Base-by-base conservation (phyloP, 2,113 vertebrate species). In the Poeciliopsis occidentalis region DNA sequence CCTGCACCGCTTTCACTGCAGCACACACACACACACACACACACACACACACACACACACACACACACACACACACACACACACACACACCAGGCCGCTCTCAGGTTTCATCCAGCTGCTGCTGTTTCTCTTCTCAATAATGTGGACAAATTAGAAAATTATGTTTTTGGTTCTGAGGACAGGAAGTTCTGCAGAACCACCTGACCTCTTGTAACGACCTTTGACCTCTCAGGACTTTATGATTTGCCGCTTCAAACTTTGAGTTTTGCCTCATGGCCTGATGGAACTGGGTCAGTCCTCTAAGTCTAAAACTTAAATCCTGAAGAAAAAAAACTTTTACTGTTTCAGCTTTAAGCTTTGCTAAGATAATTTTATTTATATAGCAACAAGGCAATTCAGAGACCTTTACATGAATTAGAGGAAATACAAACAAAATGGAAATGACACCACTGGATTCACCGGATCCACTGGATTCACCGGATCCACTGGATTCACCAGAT, bases 91-190 rank as follows among this genome's bases (percentile, higher is more conserved):
- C 6, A 31, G 57, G 31, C 51, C 51, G 11, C 2, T 24, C 78
- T 91, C 85, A 17, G 83, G 79, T 91, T 91, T 83, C 89, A 1
- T 69, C 69, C 88, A 87, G 87, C 85, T 87, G 89, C 87, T 71
- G 81, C 83, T 62, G 64, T 69, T 73, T 54, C 81, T 90, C 87
- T 81, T 57, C 75, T 17, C 51, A 44, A 66, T 86, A 83, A 90
- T 78, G 85, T 84, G 74, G 37, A 86, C 84, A 78, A 85, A 83
- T 88, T 63, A 81, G 44, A 85, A 82, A 82, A 80, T 63, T 0
- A 57, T 82, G 81, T 80, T 84, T 80, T 80, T 19, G 30, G 0
- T 1, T 54, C 62, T 64, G 0, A 72, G 31, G 60, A 60, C 24
- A 26, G 70, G 30, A 77, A n/a, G 12, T 17, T 3, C 27, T 19